These are phyloP conservation scores for Lottia gigantea DNA, from an alignment of 2,888 invertebrate species.

Conservation along the genomic window DNA sequence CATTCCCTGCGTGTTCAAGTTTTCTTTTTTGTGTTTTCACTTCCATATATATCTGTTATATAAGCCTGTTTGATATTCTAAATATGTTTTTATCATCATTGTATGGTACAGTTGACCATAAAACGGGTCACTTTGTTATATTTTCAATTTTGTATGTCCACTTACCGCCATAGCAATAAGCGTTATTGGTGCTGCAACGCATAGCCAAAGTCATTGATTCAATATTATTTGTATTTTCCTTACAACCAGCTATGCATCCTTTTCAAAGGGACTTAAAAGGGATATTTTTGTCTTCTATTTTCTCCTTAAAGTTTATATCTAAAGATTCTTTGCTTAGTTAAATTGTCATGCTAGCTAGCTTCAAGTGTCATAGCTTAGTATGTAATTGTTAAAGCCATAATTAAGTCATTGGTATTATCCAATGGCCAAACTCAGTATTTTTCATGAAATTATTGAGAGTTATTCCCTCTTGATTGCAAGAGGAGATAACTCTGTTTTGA, in stretches of 20 bases:
- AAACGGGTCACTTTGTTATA: slow-evolving; percentile 2
- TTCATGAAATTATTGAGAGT: slow-evolving; percentile 7
- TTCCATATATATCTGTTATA: slow-evolving; percentile 11
- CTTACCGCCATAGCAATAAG: slow-evolving; percentile 6
- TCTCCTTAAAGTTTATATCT: too few relatives aligned
- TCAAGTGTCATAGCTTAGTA: background rate
- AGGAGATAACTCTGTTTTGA: background rate
- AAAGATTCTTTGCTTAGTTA: too few relatives aligned
- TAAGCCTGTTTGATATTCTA: slow-evolving; percentile 7
- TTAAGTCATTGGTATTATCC: slow-evolving; percentile 2
- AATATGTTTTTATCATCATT: background rate
- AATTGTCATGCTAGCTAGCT: background rate
- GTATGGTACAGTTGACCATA: slow-evolving; percentile 7
- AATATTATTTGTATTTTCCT: slow-evolving; percentile 11
- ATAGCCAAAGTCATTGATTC: slow-evolving; percentile 4
- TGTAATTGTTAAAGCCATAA: slow-evolving; percentile 3
- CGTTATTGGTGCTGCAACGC: slow-evolving; percentile 6
- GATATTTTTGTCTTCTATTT: background rate
- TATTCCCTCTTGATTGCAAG: background rate
- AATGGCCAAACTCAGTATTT: slow-evolving; percentile 2
- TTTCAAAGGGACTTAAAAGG: background rate
- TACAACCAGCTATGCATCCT: slow-evolving; percentile 9
- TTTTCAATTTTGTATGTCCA: background rate
- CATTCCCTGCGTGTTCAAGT: slow-evolving; percentile 8
- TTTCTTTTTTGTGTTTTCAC: slow-evolving; percentile 7